Percentiles rank a stretch among this genome's conserved stretches.
Evolutionary conservation across 2,797 vertebrate genomes (phyloP).

Genomic region (Centropyge bicolor): DNA sequence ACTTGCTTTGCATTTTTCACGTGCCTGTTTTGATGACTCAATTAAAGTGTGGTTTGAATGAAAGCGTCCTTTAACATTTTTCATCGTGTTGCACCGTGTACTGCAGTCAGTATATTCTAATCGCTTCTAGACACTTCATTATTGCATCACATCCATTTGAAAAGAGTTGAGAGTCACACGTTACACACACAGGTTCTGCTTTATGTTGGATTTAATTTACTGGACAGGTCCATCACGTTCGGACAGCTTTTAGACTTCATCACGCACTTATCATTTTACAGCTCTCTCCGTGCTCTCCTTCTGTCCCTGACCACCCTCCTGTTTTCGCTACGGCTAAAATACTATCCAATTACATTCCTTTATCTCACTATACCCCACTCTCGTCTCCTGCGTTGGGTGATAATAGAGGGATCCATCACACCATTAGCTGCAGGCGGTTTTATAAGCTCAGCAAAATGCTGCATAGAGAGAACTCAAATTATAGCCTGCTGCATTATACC

Average conservation of each 20-base stretch:
- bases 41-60: not conserved
- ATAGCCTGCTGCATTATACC: conserved; percentile 77
- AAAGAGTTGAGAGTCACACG: conserved; percentile 8
- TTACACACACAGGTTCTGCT: conserved; percentile 4
- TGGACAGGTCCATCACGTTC: conserved; percentile 25
- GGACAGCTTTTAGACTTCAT: conserved; percentile 53
- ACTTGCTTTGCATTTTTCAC: not conserved
- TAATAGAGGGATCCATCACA: conserved; percentile 85
- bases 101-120: conserved; percentile 6
- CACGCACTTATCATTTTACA: conserved; percentile 55
- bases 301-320: conserved; percentile 58
- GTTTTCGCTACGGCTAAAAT: conserved; percentile 76
- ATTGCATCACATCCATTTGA: conserved; percentile 24
- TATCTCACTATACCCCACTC: conserved; percentile 75
- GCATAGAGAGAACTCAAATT: conserved; percentile 79
- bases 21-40: not conserved
- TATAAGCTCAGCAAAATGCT: conserved; percentile 82
- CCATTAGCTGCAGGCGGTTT: conserved; percentile 82
- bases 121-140: not conserved
- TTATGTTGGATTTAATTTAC: conserved; percentile 39
- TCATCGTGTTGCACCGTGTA: not conserved
- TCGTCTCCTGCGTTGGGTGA: conserved; percentile 70
- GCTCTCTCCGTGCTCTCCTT: conserved; percentile 37
- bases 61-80: not conserved
- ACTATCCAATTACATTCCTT: conserved; percentile 82